Evolutionary conservation across 2,113 vertebrate species (phyloP), one percentile per base, ranked within the genome.

Genomic region (Sylvicapra grimmia): DNA sequence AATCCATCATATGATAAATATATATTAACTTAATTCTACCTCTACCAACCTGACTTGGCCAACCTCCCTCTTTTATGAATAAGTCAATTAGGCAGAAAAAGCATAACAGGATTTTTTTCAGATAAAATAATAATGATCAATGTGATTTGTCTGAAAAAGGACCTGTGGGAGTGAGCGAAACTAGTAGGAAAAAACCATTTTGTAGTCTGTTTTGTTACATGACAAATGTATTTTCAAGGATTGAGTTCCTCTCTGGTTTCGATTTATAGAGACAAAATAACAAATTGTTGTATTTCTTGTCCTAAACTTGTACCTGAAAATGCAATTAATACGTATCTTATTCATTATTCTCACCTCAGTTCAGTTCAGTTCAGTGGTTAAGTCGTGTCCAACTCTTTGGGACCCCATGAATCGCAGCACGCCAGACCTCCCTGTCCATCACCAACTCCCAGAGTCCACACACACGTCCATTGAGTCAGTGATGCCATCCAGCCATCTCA

Each of bases 11-110:
- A 75, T 44, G n/a, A 44, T 49, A 53, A 63, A 21, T 23, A 86
- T 65, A 54, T n/a, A 21, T 79, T 82, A 72, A 92, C 19, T 92
- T 49, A 92, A n/a, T 92, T 90, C 33, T 95, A 88, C 33, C 40
- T 92, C 40, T 59, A 90, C 8, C 27, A 89, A 88, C 8, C 21
- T 96, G 10, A 47, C 12, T 92, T 97, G 51, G 15, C 51, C 31
- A 82, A 63, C 14, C 53, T 27, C 31, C n/a, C 14, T 96, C 8
- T 80, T 63, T n/a, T 72, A 93, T 63, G 14, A 51, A 79, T 93
- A 94, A 92, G 8, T 80, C 12, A 92, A 44, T 51, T 93, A 93
- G 91, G 13, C 12, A 97, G 21, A 94, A 97, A 86, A 89, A 65
- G n/a, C 4, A 68, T 51, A 88, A 86, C 83, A 84, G 2, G 15